Conservation (phyloP, 2,113 vertebrate genomes). For the Opisthocomus hoazin region DNA sequence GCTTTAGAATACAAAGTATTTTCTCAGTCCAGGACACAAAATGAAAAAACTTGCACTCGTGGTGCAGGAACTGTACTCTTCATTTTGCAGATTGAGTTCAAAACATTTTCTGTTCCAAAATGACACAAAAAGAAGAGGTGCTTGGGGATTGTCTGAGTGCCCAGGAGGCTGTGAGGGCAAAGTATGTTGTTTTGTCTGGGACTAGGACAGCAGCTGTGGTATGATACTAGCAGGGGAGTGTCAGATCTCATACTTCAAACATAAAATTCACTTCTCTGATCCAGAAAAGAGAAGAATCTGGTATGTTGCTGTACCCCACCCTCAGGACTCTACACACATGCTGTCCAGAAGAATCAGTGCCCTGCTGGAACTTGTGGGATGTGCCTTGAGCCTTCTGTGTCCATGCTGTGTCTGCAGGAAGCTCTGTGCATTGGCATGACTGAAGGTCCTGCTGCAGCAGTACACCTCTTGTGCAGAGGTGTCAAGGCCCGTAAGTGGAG, state of each 20-base stretch:
- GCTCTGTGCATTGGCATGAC: background rate
- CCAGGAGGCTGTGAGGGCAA: background rate
- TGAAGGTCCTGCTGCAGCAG: background rate
- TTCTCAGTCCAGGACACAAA: background rate
- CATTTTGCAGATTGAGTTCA: background rate
- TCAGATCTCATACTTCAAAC: background rate
- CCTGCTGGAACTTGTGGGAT: background rate
- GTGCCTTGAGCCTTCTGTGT: background rate
- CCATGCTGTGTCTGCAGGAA: background rate
- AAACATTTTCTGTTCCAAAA: background rate
- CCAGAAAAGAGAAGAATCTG: background rate
- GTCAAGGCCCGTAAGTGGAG: accelerated
- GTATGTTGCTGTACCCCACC: background rate
- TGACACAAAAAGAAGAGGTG: background rate
- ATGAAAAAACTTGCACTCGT: background rate
- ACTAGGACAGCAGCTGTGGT: background rate
- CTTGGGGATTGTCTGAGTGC: background rate
- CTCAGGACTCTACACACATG: background rate
- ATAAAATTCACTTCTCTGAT: background rate
- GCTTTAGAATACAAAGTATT: background rate
- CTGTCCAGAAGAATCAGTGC: background rate
- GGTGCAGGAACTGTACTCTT: background rate
- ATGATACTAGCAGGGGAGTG: background rate
- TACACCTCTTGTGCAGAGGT: background rate
- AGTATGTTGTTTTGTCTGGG: background rate